Conservation (phyloP, 2,797 vertebrate species). For the Helostoma temminkii region DNA sequence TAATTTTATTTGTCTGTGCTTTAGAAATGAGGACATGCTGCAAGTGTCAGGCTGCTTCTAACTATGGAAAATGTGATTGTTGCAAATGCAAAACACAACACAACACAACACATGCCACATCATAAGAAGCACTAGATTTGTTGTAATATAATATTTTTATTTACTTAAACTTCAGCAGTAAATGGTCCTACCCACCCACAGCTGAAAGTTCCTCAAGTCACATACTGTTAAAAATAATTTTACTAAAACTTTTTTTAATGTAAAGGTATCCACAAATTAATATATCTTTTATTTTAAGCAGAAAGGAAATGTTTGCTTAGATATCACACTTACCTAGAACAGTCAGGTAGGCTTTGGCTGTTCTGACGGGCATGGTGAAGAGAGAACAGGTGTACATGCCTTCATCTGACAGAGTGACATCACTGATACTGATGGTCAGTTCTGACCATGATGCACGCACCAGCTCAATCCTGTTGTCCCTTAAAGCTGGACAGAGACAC, state of each 20-base stretch:
- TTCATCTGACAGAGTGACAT: conserved; percentile 93
- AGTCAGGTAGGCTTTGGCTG: conserved; percentile 96
- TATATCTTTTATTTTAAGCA: not conserved
- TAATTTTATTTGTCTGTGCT: not conserved
- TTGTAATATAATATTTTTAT: too few species aligned
- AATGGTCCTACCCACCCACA: too few species aligned
- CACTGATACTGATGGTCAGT: conserved; percentile 96
- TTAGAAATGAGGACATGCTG: conserved; percentile 23
- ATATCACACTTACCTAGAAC: conserved; percentile 90
- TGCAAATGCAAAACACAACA: not conserved
- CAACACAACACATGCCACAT: not conserved
- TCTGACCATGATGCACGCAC: conserved; percentile 95
- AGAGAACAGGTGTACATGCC: conserved; percentile 98
- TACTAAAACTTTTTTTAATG: too few species aligned
- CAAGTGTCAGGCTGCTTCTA: conserved; percentile 21
- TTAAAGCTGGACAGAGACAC: conserved; percentile 87
- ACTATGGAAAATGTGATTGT: not conserved
- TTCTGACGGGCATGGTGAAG: conserved; percentile 99
- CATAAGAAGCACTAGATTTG: not conserved
- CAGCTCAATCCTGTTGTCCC: conserved; percentile 97
- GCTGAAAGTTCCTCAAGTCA: too few species aligned
- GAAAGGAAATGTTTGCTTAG: not conserved
- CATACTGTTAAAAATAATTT: not conserved
- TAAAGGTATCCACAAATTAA: too few species aligned
- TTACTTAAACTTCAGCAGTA: too few species aligned